Percentiles rank a stretch among this genome's conserved stretches.
phyloP scores from a whole-genome alignment of 2,797 vertebrate genomes.

The Staurois parvus region DNA sequence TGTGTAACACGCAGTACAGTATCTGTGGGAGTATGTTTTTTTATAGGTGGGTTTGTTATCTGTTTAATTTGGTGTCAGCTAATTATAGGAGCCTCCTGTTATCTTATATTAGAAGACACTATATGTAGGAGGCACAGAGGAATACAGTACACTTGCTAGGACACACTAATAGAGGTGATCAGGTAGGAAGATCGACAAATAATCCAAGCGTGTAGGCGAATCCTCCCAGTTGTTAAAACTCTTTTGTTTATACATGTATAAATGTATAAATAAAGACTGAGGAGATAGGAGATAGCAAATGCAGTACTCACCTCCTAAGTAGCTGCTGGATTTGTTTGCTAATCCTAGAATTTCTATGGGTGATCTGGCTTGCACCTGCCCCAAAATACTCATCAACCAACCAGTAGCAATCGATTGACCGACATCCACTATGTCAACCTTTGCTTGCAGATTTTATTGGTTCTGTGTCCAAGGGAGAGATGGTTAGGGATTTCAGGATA shows the following conservation, averaged over 20 bases:
- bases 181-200: not conserved
- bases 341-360: too few relatives aligned
- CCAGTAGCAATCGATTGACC: too few relatives aligned
- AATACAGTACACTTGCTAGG: slow-evolving; percentile 22
- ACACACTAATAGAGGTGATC: slow-evolving; percentile 25
- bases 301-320: too few relatives aligned
- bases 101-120: slow-evolving; percentile 21
- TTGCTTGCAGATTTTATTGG: too few relatives aligned
- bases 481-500: too few relatives aligned
- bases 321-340: too few relatives aligned
- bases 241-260: not conserved
- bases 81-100: slow-evolving; percentile 42
- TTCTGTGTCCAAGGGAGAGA: too few relatives aligned
- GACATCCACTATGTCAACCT: too few relatives aligned
- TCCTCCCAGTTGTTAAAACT: not conserved
- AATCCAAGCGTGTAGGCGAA: not conserved
- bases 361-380: too few relatives aligned
- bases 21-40: slow-evolving; percentile 28
- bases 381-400: too few relatives aligned
- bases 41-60: slow-evolving; percentile 15
- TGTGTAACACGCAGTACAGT: not conserved
- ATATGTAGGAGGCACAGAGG: slow-evolving; percentile 33
- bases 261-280: not conserved
- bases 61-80: slow-evolving; percentile 26
- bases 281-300: not conserved